These are phyloP conservation scores for Ranitomeya imitator DNA, from an alignment of 2,113 vertebrate genomes.

Conservation along the genomic window DNA sequence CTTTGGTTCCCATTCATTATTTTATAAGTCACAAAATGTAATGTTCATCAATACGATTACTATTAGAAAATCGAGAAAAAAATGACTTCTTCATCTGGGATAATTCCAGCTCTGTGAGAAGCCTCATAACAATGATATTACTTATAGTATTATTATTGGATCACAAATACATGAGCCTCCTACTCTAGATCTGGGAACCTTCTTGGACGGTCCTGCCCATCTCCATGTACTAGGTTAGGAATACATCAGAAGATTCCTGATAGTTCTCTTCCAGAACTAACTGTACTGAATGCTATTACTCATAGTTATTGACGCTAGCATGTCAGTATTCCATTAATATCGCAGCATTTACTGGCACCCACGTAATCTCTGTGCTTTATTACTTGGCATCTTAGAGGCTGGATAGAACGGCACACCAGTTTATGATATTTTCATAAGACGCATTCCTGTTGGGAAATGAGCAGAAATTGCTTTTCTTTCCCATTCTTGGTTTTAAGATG, in stretches of 20 bases:
- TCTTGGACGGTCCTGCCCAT: neutral
- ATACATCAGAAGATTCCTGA: too few relatives aligned
- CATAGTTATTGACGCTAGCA: neutral
- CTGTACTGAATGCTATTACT: neutral
- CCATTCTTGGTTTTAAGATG: too few relatives aligned
- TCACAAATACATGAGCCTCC: neutral
- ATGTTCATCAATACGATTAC: too few relatives aligned
- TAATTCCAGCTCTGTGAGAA: too few relatives aligned
- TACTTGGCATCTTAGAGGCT: neutral
- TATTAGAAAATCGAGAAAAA: too few relatives aligned
- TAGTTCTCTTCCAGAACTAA: neutral
- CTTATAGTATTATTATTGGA: neutral
- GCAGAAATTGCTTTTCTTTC: too few relatives aligned
- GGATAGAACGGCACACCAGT: neutral
- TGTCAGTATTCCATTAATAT: neutral
- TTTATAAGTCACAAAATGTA: too few relatives aligned
- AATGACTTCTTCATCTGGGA: too few relatives aligned
- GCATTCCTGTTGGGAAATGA: neutral
- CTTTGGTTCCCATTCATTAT: too few relatives aligned
- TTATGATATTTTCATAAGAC: neutral
- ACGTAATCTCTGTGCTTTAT: neutral
- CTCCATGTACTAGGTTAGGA: too few relatives aligned
- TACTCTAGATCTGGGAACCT: neutral
- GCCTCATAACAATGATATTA: too few relatives aligned
- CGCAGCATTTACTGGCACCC: neutral